Percentiles rank a stretch among this genome's conserved stretches.
Evolutionary conservation across 2,113 vertebrate species (phyloP).

Genomic region (Ochotona princeps): DNA sequence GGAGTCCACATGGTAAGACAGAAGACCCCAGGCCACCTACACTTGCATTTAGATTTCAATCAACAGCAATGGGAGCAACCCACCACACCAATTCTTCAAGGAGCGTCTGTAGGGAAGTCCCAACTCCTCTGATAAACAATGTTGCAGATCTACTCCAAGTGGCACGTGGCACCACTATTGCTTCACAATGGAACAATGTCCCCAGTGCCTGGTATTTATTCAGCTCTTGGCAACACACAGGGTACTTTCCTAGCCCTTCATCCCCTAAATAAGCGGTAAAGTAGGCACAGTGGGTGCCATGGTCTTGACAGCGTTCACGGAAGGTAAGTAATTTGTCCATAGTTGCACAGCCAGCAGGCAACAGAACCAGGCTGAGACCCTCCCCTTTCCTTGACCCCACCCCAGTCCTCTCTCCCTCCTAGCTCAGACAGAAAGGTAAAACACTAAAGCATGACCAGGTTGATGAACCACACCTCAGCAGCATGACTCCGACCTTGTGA

Average conservation of each 20-base stretch:
- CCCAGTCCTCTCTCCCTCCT: background rate
- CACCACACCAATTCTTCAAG: background rate
- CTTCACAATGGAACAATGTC: background rate
- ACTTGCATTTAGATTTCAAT: background rate
- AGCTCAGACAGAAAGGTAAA: background rate
- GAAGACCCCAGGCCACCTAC: constrained; percentile 48
- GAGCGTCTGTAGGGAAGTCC: background rate
- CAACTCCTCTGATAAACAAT: background rate
- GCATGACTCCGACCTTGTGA: background rate
- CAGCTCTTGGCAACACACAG: background rate
- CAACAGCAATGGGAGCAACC: background rate
- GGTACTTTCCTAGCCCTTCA: background rate
- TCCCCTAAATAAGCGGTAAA: background rate
- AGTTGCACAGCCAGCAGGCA: background rate
- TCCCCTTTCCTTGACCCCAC: background rate
- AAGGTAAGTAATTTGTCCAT: background rate
- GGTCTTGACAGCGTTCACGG: background rate
- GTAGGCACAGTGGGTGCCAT: background rate
- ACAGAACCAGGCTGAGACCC: background rate
- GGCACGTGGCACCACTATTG: background rate
- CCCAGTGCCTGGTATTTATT: background rate
- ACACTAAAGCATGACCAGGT: background rate
- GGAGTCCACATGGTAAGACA: accelerated
- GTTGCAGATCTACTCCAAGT: background rate
- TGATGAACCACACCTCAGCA: background rate